Evolutionary conservation across 2,113 vertebrate genomes (phyloP).

Genomic region (Odontophorus gujanensis): DNA sequence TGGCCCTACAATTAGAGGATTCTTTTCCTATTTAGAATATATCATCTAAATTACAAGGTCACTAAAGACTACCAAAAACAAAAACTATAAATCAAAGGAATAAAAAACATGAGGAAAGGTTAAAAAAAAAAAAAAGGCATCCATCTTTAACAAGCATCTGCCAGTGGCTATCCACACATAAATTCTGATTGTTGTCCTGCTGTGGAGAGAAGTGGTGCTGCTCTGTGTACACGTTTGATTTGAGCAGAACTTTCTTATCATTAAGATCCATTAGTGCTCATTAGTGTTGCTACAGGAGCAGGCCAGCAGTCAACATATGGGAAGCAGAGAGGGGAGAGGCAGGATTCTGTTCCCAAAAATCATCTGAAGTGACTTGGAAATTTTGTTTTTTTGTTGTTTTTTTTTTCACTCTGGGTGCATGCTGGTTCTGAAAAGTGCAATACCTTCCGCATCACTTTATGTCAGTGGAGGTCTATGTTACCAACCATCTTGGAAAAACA

Average conservation of each 20-base stretch:
- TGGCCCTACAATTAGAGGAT: background rate
- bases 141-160: conserved; percentile 10
- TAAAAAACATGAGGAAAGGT: background rate
- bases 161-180: conserved; percentile 12
- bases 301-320: background rate
- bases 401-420: background rate
- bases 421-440: background rate
- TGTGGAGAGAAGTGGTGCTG: background rate
- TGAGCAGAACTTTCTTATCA: conserved; percentile 37
- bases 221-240: background rate
- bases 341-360: conserved; percentile 12
- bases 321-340: background rate
- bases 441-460: background rate
- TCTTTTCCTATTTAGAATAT: background rate
- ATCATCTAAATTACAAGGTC: background rate
- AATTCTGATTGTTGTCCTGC: conserved; percentile 10
- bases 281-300: conserved; percentile 23
- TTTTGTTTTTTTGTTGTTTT: background rate
- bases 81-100: no score
- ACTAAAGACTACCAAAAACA: background rate
- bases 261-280: conserved; percentile 39
- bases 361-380: rapidly evolving
- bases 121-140: background rate
- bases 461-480: background rate
- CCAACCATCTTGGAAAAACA: background rate